These are phyloP conservation scores for Bryconaethiops microstoma DNA, from an alignment of 2,797 vertebrate species.

Conservation along the genomic window DNA sequence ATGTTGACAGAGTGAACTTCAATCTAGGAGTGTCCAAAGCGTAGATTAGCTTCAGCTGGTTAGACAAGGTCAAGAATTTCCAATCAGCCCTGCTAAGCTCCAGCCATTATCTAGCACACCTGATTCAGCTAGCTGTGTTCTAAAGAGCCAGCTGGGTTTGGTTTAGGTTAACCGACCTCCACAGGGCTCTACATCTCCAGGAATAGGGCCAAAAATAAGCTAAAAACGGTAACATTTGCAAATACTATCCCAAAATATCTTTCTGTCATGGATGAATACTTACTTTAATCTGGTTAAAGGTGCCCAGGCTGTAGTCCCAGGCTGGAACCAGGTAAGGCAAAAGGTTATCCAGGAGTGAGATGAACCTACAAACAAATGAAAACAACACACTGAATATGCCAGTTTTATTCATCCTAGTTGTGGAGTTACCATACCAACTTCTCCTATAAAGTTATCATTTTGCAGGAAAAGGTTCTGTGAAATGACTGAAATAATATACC, in stretches of 20 bases:
- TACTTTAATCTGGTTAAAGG: slow-evolving; percentile 95
- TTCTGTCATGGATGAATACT: slow-evolving; percentile 46
- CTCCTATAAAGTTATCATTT: too few species aligned
- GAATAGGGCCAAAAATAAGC: background rate
- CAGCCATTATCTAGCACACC: background rate
- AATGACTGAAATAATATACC: too few species aligned
- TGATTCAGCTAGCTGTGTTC: too few species aligned
- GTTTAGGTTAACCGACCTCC: background rate
- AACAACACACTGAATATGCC: background rate
- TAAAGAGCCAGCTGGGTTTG: background rate
- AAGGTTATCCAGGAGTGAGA: slow-evolving; percentile 89
- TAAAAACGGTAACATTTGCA: background rate
- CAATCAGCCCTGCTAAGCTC: background rate
- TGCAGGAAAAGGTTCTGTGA: too few species aligned
- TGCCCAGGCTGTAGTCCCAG: slow-evolving; percentile 94
- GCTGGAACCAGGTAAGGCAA: slow-evolving; percentile 92
- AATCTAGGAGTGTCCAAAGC: background rate
- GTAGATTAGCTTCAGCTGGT: background rate
- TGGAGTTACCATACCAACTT: too few species aligned
- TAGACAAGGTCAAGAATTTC: background rate
- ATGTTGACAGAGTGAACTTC: slow-evolving; percentile 1
- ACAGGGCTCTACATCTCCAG: background rate
- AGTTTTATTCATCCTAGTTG: background rate
- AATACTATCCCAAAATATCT: background rate
- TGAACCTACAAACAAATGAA: slow-evolving; percentile 83